Evolutionary conservation across 92 coral and sea anemone species (phyloP).

Genomic region (Umimayanthus chanpuru): DNA sequence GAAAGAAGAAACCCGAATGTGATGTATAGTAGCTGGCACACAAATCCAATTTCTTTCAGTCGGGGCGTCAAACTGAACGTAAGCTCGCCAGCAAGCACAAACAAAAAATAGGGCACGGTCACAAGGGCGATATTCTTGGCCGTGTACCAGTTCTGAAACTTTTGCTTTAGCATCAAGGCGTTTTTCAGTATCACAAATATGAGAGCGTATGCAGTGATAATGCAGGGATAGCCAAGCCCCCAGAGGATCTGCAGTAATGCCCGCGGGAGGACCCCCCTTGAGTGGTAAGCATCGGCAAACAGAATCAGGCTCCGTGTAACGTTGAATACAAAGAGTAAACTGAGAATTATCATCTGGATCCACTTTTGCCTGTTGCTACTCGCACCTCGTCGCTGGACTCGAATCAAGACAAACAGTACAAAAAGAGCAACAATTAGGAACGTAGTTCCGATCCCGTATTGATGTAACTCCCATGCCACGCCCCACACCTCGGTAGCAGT

Average conservation of each 20-base stretch:
- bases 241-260: slow-evolving; percentile 61
- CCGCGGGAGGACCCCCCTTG: slow-evolving; percentile 53
- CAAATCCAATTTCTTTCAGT: slow-evolving; percentile 57
- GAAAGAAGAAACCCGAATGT: slow-evolving; percentile 55
- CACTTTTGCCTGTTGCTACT: slow-evolving; percentile 46
- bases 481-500: slow-evolving; percentile 68
- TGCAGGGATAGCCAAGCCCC: slow-evolving; percentile 82
- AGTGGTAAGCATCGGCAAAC: slow-evolving; percentile 68
- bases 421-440: slow-evolving; percentile 50
- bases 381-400: slow-evolving; percentile 11
- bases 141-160: slow-evolving; percentile 79
- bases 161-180: slow-evolving; percentile 70
- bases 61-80: slow-evolving; percentile 59
- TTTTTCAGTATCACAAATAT: slow-evolving; percentile 77
- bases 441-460: slow-evolving; percentile 65
- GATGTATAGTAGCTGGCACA: slow-evolving; percentile 72
- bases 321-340: slow-evolving; percentile 57
- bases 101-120: slow-evolving; percentile 71
- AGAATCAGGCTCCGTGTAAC: slow-evolving; percentile 60
- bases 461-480: slow-evolving; percentile 75
- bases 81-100: slow-evolving; percentile 72
- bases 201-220: slow-evolving; percentile 71
- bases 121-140: slow-evolving; percentile 66
- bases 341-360: slow-evolving; percentile 63
- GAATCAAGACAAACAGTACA: slow-evolving; percentile 48